phyloP scores from a whole-genome alignment of 2,888 invertebrate species.

The Eucriotettix oculatus region DNA sequence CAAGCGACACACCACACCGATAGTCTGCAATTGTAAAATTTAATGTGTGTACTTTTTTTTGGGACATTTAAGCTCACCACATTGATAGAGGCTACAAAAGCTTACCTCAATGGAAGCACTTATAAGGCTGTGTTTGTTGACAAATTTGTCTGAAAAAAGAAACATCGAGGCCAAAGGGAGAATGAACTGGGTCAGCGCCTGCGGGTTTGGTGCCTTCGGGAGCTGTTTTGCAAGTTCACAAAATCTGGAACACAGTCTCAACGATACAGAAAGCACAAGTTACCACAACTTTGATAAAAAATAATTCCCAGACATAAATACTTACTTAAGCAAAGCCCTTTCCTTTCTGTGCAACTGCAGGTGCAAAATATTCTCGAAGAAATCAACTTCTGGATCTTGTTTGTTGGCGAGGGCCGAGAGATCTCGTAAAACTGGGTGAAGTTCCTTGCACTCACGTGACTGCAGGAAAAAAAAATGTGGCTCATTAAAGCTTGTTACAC shows the following conservation, averaged over 20 bases:
- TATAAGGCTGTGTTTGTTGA: constrained; percentile 60
- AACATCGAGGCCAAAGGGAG: constrained; percentile 69
- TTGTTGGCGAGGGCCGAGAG: constrained; percentile 48
- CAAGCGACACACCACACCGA: constrained; percentile 57
- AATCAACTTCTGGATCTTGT: constrained; percentile 71
- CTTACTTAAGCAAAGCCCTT: constrained; percentile 54
- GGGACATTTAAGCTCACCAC: background rate
- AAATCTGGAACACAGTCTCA: constrained; percentile 26
- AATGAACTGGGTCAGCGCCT: constrained; percentile 67
- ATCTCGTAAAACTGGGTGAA: constrained; percentile 55
- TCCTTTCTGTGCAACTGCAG: constrained; percentile 72
- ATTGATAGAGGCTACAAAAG: background rate
- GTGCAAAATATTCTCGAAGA: constrained; percentile 87
- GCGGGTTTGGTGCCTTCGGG: constrained; percentile 38
- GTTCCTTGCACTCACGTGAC: constrained; percentile 49
- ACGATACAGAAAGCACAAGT: constrained; percentile 1
- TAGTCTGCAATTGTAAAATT: constrained; percentile 24
- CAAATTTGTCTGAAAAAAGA: constrained; percentile 58
- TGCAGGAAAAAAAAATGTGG: background rate
- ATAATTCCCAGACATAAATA: constrained; percentile 3
- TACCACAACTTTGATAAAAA: background rate
- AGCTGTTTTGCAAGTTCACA: constrained; percentile 45
- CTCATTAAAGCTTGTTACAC: too few relatives aligned
- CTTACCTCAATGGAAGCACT: constrained; percentile 63
- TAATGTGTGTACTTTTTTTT: background rate